These are phyloP conservation scores for Littorina saxatilis DNA, from an alignment of 1,140 invertebrate species.

Conservation along the genomic window DNA sequence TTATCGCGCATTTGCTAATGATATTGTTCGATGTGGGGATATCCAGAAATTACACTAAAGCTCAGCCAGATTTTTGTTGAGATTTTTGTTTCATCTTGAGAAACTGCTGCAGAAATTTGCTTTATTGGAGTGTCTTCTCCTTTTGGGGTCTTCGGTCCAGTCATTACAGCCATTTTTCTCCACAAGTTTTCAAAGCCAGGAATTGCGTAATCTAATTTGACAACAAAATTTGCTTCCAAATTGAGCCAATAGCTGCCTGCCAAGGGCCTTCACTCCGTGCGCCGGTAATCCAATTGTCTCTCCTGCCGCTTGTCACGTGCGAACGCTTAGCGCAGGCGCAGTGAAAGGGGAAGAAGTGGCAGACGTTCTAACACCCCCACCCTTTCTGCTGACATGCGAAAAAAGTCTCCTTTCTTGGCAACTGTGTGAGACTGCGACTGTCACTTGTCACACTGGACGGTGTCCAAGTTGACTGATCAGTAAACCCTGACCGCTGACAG, in stretches of 20 bases:
- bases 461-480: no score
- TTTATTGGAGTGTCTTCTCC: no score
- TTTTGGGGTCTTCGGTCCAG: no score
- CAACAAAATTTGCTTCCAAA: constrained; percentile 12
- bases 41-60: no score
- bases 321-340: background rate
- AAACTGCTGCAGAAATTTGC: no score
- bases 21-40: no score
- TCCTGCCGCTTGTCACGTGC: constrained; percentile 12
- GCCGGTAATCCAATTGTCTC: constrained; percentile 19
- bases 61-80: no score
- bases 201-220: constrained; percentile 2
- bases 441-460: background rate
- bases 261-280: background rate
- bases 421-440: background rate
- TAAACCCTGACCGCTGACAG: background rate
- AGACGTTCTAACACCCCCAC: background rate
- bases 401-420: background rate
- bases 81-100: no score
- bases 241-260: background rate
- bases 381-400: background rate
- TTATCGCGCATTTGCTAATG: no score
- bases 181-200: no score
- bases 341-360: background rate
- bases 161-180: no score